Percentiles rank a stretch among this genome's conserved stretches.
Evolutionary conservation across 2,113 vertebrate genomes (phyloP).

Genomic region (Pipra filicauda): DNA sequence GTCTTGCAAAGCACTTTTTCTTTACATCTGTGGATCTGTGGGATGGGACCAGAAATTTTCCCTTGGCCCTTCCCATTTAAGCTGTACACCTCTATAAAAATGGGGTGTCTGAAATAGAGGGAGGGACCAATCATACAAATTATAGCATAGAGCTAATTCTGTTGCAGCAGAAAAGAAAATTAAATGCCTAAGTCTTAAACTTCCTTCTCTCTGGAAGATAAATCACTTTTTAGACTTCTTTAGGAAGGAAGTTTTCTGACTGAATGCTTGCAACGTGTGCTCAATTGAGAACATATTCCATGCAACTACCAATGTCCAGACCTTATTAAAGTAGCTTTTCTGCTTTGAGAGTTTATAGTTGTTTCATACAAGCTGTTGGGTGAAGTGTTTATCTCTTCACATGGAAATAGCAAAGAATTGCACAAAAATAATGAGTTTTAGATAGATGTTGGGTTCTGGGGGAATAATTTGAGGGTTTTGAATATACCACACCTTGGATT

Average conservation of each 20-base stretch:
- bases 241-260: background rate
- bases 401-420: background rate
- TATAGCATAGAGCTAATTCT: background rate
- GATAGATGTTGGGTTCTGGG: background rate
- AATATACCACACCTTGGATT: background rate
- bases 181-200: background rate
- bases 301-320: background rate
- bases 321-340: background rate
- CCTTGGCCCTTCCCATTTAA: background rate
- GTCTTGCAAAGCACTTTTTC: constrained; percentile 45
- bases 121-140: background rate
- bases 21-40: background rate
- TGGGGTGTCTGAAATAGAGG: background rate
- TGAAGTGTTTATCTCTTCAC: background rate
- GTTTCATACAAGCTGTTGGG: background rate
- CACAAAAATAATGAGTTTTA: background rate
- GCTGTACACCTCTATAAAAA: background rate
- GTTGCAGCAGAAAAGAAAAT: background rate
- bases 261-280: background rate
- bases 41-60: background rate
- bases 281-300: background rate
- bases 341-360: background rate
- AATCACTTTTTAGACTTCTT: background rate
- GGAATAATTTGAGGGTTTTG: background rate
- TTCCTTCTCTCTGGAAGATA: background rate